Base-by-base conservation (phyloP, 1,140 invertebrate species). In the Bombus cullumanus region DNA sequence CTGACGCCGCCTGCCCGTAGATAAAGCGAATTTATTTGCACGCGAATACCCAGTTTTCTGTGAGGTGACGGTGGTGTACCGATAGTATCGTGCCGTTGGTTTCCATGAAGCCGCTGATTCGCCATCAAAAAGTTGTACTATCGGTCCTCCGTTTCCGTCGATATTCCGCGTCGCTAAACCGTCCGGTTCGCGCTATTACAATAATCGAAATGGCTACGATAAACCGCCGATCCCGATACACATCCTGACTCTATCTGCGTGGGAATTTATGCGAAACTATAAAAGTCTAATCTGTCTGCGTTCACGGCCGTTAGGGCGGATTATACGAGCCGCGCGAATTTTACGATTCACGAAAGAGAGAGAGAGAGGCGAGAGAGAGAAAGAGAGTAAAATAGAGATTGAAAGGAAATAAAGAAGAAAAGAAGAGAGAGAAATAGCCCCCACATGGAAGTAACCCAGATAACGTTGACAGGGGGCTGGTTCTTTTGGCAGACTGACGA, bases 1-100 rank as follows among this genome's bases (percentile, higher is more conserved):
- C 39, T 28, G 28, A 25, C 41, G 47, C 31, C 62, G 68, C 53
- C 43, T 34, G 25, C 28, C 13, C 39, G 41, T 53, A 53, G 34
- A 72, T 81, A 86, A 86, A 74, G 22, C 57, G 34, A 64, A 86
- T 89, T 86, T 89, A 89, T 89, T 82, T 80, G 73, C 83, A 89
- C 79, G 79, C 83, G 37, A 83, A 57, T 86, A 28, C 37, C 71
- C 72, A 79, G 77, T 80, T 85, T 80, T 73, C 83, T 73, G 77
- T 12, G 57, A 64, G 13, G 57, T 68, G 34, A 28, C 75, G n/a
- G 59, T n/a, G 81, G 53, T n/a, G 66, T 39, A 31, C 37, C 37
- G 74, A 76, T 76, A 28, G 6, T 28, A 59, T 76, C 74, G 41
- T 25, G 34, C 6, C 80, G 47, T 59, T 12, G 74, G 37, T 79